Evolutionary conservation across 2,797 vertebrate species (phyloP), one percentile per base, ranked within the genome.

Genomic region (Tragelaphus oryx): DNA sequence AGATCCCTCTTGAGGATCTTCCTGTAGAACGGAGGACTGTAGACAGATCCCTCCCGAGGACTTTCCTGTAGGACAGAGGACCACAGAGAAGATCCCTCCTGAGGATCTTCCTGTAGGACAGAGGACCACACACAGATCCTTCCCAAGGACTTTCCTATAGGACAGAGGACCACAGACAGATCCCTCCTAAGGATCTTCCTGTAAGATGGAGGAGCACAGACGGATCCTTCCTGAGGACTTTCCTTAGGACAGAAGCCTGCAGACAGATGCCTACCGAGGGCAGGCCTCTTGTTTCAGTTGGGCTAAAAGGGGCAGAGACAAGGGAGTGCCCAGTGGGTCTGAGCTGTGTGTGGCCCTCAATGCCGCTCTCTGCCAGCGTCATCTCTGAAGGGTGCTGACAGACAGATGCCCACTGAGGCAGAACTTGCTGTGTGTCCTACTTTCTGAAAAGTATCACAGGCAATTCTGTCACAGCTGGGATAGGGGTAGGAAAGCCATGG

Each of bases 271-370:
- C 30, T 8, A 5, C 20, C 6, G 20, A 30, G 24, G 48, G 28
- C 9, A 24, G 11, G 3, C 12, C 13, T n/a, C 10, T 12, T 24
- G 30, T 30, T 0, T 74, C 37, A 3, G 13, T 10, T 0, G 4
- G 22, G 24, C 11, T 8, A 10, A 24, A 28, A 30, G 41, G 10
- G 28, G 41, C 1, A 5, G 52, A 8, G 24, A 4, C 1, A 16
- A 41, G 46, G 33, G 6, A n/a, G 46, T 14, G 6, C 30, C n/a
- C 0, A 0, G 37, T 0, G 2, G 13, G 33, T 68, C 33, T 68
- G 46, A 28, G 3, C 0, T 0, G 5, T 4, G 4, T 8, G 10
- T 1, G 9, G 13, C 1, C 8, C 28, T 41, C 30, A 7, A 44
- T 7, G 18, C 18, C 6, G 11, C 75, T 26, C 8, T 55, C 22